Conservation (phyloP, 2,888 invertebrate genomes). For the Cryptophagus acutangulus region DNA sequence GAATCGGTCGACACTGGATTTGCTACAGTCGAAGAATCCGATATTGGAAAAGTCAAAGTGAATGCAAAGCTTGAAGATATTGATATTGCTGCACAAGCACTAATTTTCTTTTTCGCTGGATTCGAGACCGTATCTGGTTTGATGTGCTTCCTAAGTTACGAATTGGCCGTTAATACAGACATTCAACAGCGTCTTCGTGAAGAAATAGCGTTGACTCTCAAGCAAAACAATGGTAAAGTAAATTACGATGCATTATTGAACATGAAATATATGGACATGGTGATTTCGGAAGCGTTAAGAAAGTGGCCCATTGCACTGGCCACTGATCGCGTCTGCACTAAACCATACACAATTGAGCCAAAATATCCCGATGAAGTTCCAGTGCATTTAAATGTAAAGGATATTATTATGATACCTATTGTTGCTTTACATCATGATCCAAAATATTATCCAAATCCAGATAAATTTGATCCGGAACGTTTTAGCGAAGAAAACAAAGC, state of each 20-base stretch:
- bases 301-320: slow-evolving; percentile 54
- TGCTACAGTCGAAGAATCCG: slow-evolving; percentile 33
- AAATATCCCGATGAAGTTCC: slow-evolving; percentile 41
- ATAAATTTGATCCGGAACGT: slow-evolving; percentile 52
- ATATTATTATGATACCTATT: slow-evolving; percentile 49
- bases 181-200: slow-evolving; percentile 25
- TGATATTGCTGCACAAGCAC: slow-evolving; percentile 29
- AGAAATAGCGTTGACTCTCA: slow-evolving; percentile 20
- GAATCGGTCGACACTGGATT: slow-evolving; percentile 25
- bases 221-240: slow-evolving; percentile 14
- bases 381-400: slow-evolving; percentile 46
- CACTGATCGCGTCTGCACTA: slow-evolving; percentile 53
- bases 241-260: slow-evolving; percentile 21
- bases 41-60: slow-evolving; percentile 19
- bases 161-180: slow-evolving; percentile 28
- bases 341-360: slow-evolving; percentile 52
- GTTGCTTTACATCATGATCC: slow-evolving; percentile 55
- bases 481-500: slow-evolving; percentile 54
- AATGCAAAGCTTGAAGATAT: slow-evolving; percentile 26
- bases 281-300: slow-evolving; percentile 52
- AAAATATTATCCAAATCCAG: slow-evolving; percentile 53
- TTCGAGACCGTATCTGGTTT: slow-evolving; percentile 27
- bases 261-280: slow-evolving; percentile 28
- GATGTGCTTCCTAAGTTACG: slow-evolving; percentile 25
- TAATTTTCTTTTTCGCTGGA: slow-evolving; percentile 33